Percentiles rank a stretch among this genome's conserved stretches.
These are phyloP conservation scores for Drosophila niveifrons DNA, from an alignment of 2,888 invertebrate species.

Conservation along the genomic window DNA sequence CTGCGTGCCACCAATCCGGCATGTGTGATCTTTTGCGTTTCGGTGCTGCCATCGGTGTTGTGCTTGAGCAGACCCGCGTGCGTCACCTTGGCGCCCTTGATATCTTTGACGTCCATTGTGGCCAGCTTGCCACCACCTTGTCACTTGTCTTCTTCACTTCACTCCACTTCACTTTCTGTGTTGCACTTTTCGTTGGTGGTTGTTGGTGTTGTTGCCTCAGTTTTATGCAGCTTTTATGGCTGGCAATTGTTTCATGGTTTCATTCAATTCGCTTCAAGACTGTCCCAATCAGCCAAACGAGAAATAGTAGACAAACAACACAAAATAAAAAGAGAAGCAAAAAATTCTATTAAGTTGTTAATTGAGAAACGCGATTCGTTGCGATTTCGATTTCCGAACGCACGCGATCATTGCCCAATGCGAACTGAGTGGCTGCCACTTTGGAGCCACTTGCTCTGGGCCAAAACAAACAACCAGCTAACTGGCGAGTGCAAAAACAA, in stretches of 20 bases:
- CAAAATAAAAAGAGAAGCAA: not conserved
- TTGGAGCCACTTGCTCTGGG: constrained; percentile 59
- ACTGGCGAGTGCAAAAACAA: constrained; percentile 62
- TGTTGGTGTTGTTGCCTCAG: constrained; percentile 33
- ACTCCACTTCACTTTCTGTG: constrained; percentile 39
- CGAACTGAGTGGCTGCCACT: constrained; percentile 72
- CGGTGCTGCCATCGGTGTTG: constrained; percentile 87
- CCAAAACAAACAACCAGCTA: constrained; percentile 52
- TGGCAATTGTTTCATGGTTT: constrained; percentile 47
- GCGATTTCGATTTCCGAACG: constrained; percentile 54
- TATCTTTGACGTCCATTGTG: constrained; percentile 85
- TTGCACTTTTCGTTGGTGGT: not conserved
- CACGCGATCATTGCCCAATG: constrained; percentile 79
- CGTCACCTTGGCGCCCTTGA: constrained; percentile 87
- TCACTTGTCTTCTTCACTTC: constrained; percentile 40
- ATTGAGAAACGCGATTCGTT: constrained; percentile 48
- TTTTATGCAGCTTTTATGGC: constrained; percentile 36
- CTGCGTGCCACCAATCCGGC: constrained; percentile 95
- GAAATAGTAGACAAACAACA: not conserved
- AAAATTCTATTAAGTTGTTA: constrained; percentile 37
- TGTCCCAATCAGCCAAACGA: constrained; percentile 2
- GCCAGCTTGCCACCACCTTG: constrained; percentile 28
- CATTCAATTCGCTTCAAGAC: constrained; percentile 4
- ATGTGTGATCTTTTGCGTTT: constrained; percentile 88
- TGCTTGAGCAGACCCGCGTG: constrained; percentile 88